These are phyloP conservation scores for Dioctria linearis DNA, from an alignment of 2,888 invertebrate genomes.

Conservation along the genomic window DNA sequence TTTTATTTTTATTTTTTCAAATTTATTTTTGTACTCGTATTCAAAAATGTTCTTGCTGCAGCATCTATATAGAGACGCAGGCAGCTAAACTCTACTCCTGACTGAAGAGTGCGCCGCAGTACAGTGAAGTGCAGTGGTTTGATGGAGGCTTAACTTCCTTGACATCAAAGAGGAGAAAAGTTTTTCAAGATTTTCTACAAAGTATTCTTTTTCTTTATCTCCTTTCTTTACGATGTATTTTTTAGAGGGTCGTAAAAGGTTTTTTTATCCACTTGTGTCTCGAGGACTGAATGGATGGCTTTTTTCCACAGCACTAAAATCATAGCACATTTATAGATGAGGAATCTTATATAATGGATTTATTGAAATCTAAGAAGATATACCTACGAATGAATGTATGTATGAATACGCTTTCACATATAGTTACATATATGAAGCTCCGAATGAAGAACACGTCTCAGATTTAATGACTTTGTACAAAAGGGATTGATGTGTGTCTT, in stretches of 20 bases:
- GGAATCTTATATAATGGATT: slow-evolving; percentile 27
- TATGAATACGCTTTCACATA: too few species aligned
- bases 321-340: slow-evolving; percentile 11
- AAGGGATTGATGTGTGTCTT: slow-evolving; percentile 36
- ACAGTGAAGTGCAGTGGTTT: too few species aligned
- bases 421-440: neutral
- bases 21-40: slow-evolving; percentile 11
- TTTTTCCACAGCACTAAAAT: neutral
- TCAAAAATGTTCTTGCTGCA: slow-evolving; percentile 8
- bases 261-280: slow-evolving; percentile 11
- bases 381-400: too few species aligned
- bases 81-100: too few species aligned
- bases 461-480: slow-evolving; percentile 40
- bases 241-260: neutral
- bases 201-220: slow-evolving; percentile 8
- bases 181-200: neutral
- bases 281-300: slow-evolving; percentile 10
- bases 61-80: too few species aligned
- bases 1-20: neutral
- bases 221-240: neutral
- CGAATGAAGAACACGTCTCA: slow-evolving; percentile 1
- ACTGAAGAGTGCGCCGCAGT: too few species aligned
- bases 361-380: slow-evolving; percentile 26
- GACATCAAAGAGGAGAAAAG: too few species aligned
- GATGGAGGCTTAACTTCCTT: too few species aligned